A percentile compares a stretch with the other conserved stretches of the same genome.
phyloP scores from a whole-genome alignment of 1,140 invertebrate genomes.

The Riptortus pedestris region DNA sequence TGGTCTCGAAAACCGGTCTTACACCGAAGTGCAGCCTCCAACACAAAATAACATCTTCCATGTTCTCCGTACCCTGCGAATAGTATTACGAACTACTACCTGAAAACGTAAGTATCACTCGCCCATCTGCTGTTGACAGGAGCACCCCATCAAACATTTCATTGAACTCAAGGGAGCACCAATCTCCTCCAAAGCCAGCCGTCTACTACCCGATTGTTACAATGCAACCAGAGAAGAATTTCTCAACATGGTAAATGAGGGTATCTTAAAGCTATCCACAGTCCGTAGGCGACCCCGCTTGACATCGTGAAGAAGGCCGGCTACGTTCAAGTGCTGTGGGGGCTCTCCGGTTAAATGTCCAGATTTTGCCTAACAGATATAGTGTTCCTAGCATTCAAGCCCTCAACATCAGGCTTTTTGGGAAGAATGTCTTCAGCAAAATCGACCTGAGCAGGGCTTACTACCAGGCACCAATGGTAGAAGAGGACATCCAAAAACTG shows the following conservation, averaged over 20 bases:
- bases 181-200: neutral
- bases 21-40: neutral
- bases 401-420: neutral
- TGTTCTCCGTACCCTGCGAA: neutral
- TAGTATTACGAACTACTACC: neutral
- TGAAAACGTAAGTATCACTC: neutral
- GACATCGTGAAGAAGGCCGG: neutral
- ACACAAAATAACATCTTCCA: neutral
- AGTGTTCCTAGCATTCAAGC: no score
- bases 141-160: neutral
- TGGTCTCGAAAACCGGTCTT: neutral
- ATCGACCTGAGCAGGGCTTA: neutral
- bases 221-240: neutral
- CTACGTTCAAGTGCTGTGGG: neutral
- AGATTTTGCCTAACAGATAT: no score
- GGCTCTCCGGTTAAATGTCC: neutral
- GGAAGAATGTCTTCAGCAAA: neutral
- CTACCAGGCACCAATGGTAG: neutral
- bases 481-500: neutral
- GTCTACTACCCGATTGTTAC: neutral
- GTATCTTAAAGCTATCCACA: neutral
- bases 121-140: neutral
- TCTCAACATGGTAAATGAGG: neutral
- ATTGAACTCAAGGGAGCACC: neutral
- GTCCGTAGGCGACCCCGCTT: neutral